A percentile compares a stretch with the other conserved stretches of the same genome.
phyloP scores from a whole-genome alignment of 2,113 vertebrate genomes.

The Halichoeres trimaculatus region DNA sequence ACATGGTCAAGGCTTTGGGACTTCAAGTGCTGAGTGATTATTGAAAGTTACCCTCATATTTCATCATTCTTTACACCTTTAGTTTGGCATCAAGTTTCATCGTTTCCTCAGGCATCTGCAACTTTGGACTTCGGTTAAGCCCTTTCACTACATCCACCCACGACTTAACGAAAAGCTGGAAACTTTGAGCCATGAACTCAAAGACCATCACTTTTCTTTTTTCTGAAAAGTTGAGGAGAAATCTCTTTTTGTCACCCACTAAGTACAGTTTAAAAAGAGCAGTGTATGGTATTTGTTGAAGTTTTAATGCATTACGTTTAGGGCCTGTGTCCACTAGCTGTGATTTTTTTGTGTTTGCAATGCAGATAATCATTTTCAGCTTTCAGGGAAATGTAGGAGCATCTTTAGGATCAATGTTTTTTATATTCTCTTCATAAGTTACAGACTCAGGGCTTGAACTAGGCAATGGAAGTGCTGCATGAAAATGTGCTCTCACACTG shows the following conservation, averaged over 20 bases:
- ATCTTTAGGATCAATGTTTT: too few species aligned
- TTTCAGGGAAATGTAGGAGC: too few species aligned
- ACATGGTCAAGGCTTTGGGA: neutral
- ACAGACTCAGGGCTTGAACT: too few species aligned
- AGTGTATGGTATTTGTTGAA: too few species aligned
- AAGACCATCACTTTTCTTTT: neutral
- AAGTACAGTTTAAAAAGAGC: neutral
- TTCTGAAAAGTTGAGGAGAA: neutral
- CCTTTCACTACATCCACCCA: neutral
- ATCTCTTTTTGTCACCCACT: conserved; percentile 7
- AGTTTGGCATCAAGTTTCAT: conserved; percentile 21
- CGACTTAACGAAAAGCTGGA: conserved; percentile 10
- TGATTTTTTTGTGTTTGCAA: too few species aligned
- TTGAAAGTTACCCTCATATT: conserved; percentile 39
- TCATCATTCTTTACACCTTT: conserved; percentile 38
- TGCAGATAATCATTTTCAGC: too few species aligned
- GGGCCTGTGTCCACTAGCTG: too few species aligned
- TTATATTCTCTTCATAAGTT: too few species aligned
- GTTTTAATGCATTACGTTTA: too few species aligned
- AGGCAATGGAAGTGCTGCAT: too few species aligned
- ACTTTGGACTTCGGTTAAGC: conserved; percentile 14
- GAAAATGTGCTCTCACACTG: too few species aligned
- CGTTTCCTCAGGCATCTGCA: neutral
- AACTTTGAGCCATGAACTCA: neutral
- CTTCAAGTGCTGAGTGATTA: conserved; percentile 8